Percentiles rank a stretch among this genome's conserved stretches.
Evolutionary conservation across 2,113 vertebrate genomes (phyloP).

Genomic region (Nibea coibor): DNA sequence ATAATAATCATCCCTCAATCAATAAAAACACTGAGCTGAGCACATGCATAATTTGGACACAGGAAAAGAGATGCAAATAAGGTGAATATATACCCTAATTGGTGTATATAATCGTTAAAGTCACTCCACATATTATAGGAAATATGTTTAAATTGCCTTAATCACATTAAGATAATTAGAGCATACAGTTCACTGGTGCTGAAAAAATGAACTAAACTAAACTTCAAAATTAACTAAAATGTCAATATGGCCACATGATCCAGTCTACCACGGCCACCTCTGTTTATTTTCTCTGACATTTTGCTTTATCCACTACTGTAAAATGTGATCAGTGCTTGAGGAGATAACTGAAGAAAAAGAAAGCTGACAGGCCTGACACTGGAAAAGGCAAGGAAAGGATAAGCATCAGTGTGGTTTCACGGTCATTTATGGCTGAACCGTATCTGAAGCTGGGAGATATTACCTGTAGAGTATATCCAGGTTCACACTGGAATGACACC

Average conservation of each 20-base stretch:
- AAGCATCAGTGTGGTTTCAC: neutral
- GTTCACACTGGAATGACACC: conserved; percentile 97
- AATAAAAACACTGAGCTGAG: conserved; percentile 7
- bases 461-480: conserved; percentile 97
- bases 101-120: neutral
- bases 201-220: neutral
- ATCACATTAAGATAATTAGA: conserved; percentile 10
- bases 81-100: neutral
- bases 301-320: neutral
- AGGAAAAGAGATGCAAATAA: neutral
- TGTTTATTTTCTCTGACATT: conserved; percentile 3
- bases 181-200: conserved; percentile 8
- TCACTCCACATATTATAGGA: neutral
- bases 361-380: neutral
- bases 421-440: neutral
- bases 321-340: neutral
- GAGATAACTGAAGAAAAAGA: neutral
- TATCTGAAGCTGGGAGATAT: neutral
- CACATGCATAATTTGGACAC: neutral
- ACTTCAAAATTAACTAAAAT: neutral
- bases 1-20: neutral
- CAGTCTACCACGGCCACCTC: neutral
- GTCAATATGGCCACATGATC: neutral
- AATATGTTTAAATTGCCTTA: conserved; percentile 18
- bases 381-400: neutral